A percentile compares a stretch with the other conserved stretches of the same genome.
Evolutionary conservation across 2,797 vertebrate species (phyloP).

Genomic region (Lithobates sylvaticus): DNA sequence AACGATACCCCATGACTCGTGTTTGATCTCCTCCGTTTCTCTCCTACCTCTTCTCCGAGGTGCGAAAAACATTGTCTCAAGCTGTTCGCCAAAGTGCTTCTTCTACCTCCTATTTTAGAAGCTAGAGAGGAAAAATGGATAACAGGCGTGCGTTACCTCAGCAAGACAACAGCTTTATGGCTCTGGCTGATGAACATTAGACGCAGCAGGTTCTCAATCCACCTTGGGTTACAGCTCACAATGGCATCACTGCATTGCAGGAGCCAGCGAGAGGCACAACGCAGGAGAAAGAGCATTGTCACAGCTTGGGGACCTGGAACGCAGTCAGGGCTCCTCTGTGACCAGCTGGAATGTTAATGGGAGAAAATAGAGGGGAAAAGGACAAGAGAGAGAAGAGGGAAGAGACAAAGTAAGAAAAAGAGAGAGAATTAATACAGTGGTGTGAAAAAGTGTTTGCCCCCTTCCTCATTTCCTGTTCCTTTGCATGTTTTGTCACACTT

Average conservation of each 20-base stretch:
- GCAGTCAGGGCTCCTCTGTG: slow-evolving; percentile 15
- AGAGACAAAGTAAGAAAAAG: not conserved
- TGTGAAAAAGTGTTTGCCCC: no score
- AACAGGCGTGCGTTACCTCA: slow-evolving; percentile 35
- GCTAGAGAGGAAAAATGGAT: slow-evolving; percentile 18
- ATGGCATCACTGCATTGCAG: slow-evolving; percentile 27
- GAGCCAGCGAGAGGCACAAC: not conserved
- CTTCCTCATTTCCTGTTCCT: no score
- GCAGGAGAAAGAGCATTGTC: slow-evolving; percentile 20
- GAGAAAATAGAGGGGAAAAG: slow-evolving; percentile 19
- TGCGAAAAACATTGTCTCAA: slow-evolving; percentile 33
- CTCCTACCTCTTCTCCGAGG: slow-evolving; percentile 8
- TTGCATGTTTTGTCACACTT: no score
- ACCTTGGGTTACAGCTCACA: not conserved
- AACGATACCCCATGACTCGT: slow-evolving; percentile 13
- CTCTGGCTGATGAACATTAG: slow-evolving; percentile 20
- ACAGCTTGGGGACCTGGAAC: slow-evolving; percentile 46
- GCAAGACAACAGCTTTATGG: slow-evolving; percentile 23
- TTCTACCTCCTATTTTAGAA: not conserved
- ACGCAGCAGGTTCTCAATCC: slow-evolving; percentile 13
- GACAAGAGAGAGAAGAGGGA: not conserved
- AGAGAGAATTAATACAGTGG: no score
- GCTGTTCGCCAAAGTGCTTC: slow-evolving; percentile 20
- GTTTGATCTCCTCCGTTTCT: slow-evolving; percentile 2
- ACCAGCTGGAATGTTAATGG: slow-evolving; percentile 61